phyloP scores from a whole-genome alignment of 2,113 vertebrate genomes.

The Pterocles orientalis region DNA sequence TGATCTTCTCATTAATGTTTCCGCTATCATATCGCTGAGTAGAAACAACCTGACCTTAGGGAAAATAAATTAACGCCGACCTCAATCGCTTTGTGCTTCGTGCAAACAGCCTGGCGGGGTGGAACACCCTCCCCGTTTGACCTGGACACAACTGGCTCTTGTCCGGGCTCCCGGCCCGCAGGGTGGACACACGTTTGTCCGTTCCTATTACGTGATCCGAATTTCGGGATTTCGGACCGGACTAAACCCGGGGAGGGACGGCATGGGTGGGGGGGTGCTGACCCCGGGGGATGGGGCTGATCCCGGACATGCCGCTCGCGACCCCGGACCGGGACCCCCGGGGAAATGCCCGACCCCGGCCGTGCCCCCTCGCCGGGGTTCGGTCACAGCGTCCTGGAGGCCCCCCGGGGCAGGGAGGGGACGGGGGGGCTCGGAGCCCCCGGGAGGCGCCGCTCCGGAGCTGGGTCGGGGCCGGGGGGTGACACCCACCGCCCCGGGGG shows the following conservation, averaged over 20 bases:
- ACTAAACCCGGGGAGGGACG: background rate
- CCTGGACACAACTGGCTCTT: slow-evolving; percentile 16
- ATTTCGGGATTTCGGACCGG: background rate
- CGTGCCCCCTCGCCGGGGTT: too few species aligned
- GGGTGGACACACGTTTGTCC: background rate
- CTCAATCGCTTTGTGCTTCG: slow-evolving; percentile 50
- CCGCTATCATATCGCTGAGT: background rate
- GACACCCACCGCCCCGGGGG: too few species aligned
- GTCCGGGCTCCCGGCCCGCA: background rate
- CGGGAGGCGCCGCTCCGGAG: too few species aligned
- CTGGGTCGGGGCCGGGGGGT: too few species aligned
- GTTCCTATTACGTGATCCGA: background rate
- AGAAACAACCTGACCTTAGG: slow-evolving; percentile 63
- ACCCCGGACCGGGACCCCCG: background rate
- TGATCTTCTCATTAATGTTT: background rate
- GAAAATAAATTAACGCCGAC: slow-evolving; percentile 24
- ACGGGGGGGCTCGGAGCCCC: background rate
- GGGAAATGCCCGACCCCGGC: background rate
- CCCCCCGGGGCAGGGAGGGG: background rate
- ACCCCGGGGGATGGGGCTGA: background rate
- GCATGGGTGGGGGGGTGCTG: background rate
- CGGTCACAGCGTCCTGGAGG: background rate
- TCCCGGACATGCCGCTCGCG: background rate
- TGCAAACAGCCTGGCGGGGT: slow-evolving; percentile 44
- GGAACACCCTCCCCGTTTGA: slow-evolving; percentile 26